These are phyloP conservation scores for Caenorhabditis auriculariae DNA, from an alignment of 2,888 invertebrate species.

Conservation along the genomic window DNA sequence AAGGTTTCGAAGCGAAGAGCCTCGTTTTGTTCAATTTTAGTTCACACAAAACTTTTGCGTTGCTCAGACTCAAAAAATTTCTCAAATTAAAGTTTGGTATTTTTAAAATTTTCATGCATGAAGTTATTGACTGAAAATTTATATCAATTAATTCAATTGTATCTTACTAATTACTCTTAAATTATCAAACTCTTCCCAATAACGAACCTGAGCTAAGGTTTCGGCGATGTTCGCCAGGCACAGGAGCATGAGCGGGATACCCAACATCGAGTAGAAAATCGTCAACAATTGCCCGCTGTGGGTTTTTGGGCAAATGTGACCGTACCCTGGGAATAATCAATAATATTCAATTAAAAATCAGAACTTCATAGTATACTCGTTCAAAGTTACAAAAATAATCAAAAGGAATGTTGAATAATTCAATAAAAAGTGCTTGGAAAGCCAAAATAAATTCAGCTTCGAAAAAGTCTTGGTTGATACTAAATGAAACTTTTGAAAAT, in stretches of 20 bases:
- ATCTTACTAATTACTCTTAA: not conserved
- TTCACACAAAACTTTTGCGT: too few relatives aligned
- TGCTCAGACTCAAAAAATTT: too few relatives aligned
- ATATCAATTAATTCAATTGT: too few relatives aligned
- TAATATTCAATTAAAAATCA: not conserved
- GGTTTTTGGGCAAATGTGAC: conserved; percentile 90
- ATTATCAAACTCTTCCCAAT: not conserved
- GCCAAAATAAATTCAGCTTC: not conserved
- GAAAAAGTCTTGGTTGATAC: not conserved
- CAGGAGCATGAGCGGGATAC: conserved; percentile 68
- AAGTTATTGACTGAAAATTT: too few relatives aligned
- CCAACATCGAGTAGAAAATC: conserved; percentile 86
- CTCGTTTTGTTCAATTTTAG: too few relatives aligned
- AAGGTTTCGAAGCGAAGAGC: too few relatives aligned
- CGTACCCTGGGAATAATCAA: conserved; percentile 77
- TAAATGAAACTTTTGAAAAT: too few relatives aligned
- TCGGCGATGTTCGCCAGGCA: conserved; percentile 69
- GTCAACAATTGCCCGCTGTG: conserved; percentile 81
- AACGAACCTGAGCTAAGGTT: conserved; percentile 66
- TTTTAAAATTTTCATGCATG: too few relatives aligned
- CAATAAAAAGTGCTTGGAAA: not conserved
- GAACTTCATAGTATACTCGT: too few relatives aligned
- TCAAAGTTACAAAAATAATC: too few relatives aligned
- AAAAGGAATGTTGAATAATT: not conserved
- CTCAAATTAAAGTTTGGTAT: too few relatives aligned